Conservation (phyloP, 1,140 invertebrate species). For the Hirudo medicinalis region DNA sequence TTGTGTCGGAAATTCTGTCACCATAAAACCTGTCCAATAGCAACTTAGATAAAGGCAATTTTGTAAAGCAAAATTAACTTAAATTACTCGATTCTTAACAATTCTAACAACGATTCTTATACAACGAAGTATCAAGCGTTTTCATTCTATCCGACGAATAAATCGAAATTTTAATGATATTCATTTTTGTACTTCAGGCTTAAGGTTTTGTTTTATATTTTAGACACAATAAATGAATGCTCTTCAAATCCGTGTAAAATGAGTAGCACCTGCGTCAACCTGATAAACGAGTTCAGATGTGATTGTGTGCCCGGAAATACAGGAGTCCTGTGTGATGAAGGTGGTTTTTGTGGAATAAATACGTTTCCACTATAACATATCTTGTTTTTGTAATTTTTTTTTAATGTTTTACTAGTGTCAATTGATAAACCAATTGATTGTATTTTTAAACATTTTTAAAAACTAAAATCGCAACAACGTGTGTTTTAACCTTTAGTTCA, state of each 20-base stretch:
- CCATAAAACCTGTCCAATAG: too few relatives aligned
- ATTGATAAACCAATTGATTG: too few relatives aligned
- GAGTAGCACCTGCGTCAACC: constrained; percentile 16
- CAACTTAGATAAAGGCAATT: too few relatives aligned
- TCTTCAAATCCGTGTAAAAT: constrained; percentile 18
- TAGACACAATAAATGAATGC: constrained; percentile 18
- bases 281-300: constrained; percentile 16
- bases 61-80: too few relatives aligned
- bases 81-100: too few relatives aligned
- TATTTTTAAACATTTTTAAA: background rate
- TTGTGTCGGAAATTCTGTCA: too few relatives aligned
- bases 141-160: too few relatives aligned
- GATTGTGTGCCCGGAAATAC: constrained; percentile 18
- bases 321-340: constrained; percentile 18
- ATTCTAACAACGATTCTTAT: too few relatives aligned
- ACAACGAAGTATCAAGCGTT: too few relatives aligned
- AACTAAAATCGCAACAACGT: too few relatives aligned
- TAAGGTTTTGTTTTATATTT: background rate
- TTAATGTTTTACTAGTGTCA: background rate
- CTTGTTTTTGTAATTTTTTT: background rate
- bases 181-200: background rate
- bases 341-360: background rate
- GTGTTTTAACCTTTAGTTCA: too few relatives aligned
- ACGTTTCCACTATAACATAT: background rate
- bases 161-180: too few relatives aligned